phyloP scores from a whole-genome alignment of 2,888 invertebrate species.

The Blastobasis lacticolella region DNA sequence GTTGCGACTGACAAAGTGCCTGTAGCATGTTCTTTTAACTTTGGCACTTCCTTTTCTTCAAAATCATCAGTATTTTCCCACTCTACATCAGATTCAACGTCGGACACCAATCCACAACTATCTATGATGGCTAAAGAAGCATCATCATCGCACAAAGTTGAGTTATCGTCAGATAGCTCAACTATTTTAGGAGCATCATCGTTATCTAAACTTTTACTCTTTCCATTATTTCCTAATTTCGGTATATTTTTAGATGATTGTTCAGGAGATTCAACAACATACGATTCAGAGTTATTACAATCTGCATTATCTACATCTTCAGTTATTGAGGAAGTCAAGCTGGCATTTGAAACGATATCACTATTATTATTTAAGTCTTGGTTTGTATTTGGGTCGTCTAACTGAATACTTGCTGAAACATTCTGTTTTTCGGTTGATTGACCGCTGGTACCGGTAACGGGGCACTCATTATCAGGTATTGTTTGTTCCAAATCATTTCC shows the following conservation, averaged over 20 bases:
- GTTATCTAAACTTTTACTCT: constrained; percentile 68
- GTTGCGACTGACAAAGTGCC: constrained; percentile 53
- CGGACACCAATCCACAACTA: constrained; percentile 71
- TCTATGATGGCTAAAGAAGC: constrained; percentile 48
- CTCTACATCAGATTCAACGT: constrained; percentile 76
- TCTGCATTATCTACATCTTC: constrained; percentile 5
- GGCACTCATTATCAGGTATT: not conserved
- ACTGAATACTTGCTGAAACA: constrained; percentile 9
- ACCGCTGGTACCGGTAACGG: not conserved
- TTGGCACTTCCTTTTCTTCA: constrained; percentile 22
- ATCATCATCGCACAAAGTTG: constrained; percentile 28
- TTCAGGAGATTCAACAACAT: constrained; percentile 63
- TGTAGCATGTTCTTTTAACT: constrained; percentile 37
- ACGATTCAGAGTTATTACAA: constrained; percentile 19
- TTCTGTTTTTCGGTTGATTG: constrained; percentile 2
- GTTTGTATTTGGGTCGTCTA: constrained; percentile 5
- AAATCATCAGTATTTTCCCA: constrained; percentile 71
- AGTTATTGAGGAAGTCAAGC: constrained; percentile 1
- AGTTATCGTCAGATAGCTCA: constrained; percentile 49
- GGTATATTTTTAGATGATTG: constrained; percentile 38
- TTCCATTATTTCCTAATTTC: constrained; percentile 41
- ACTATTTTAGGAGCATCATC: constrained; percentile 60
- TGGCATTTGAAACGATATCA: constrained; percentile 10
- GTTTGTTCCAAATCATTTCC: constrained; percentile 11
- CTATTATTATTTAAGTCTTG: constrained; percentile 43